A percentile compares a stretch with the other conserved stretches of the same genome.
Evolutionary conservation across 1,140 invertebrate genomes (phyloP).

Genomic region (Calycopis cecrops): DNA sequence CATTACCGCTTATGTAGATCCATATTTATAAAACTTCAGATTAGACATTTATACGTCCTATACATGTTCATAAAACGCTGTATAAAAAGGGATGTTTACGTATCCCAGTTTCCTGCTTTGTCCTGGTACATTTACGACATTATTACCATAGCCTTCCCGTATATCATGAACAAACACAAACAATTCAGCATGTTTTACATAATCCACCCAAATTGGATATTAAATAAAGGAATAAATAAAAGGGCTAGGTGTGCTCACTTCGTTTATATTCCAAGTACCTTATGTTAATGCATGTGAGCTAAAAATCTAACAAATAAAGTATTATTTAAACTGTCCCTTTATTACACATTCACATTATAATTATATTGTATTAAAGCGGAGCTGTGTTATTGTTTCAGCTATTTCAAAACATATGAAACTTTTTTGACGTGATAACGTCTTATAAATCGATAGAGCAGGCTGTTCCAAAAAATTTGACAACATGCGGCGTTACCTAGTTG

Average conservation of each 20-base stretch:
- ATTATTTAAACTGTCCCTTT: no score
- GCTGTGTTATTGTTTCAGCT: no score
- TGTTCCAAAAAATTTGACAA: no score
- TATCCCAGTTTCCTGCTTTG: conserved; percentile 37
- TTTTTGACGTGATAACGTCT: no score
- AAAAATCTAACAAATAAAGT: not conserved
- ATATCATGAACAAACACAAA: conserved; percentile 53
- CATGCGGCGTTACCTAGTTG: no score
- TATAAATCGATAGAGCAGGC: no score
- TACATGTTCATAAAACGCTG: not conserved
- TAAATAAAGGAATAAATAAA: conserved; percentile 19
- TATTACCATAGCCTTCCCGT: conserved; percentile 44
- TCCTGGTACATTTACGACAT: conserved; percentile 54
- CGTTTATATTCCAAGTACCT: not conserved
- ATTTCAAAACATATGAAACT: no score
- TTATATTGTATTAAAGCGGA: no score
- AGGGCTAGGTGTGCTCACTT: not conserved
- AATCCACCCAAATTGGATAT: conserved; percentile 55
- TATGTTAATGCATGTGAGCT: not conserved
- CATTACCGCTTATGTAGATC: no score
- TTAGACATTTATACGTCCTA: not conserved
- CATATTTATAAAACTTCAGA: no score
- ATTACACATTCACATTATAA: no score
- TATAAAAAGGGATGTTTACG: conserved; percentile 32
- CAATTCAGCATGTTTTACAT: conserved; percentile 51